Percentiles rank a stretch among this genome's conserved stretches.
Evolutionary conservation across 2,797 vertebrate species (phyloP).

Genomic region (Thamnophis elegans): DNA sequence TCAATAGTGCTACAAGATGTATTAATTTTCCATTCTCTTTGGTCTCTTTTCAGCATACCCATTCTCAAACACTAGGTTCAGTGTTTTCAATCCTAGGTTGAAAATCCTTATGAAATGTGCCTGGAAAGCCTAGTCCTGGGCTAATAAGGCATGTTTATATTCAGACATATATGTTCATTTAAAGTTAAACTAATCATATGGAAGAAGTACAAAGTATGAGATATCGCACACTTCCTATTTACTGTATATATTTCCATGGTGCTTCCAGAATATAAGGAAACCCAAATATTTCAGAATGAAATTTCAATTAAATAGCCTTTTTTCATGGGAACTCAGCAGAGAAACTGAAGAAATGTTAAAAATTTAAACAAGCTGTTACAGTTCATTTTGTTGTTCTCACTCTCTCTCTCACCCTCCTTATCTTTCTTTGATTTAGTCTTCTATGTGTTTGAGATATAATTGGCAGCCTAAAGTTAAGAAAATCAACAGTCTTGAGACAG

Average conservation of each 20-base stretch:
- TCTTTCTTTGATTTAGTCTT: neutral
- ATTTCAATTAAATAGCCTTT: constrained; percentile 24
- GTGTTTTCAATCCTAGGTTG: constrained; percentile 37
- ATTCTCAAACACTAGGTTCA: constrained; percentile 42
- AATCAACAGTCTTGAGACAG: constrained; percentile 12
- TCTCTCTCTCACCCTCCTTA: neutral
- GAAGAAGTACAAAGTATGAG: constrained; percentile 35
- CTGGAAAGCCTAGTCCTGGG: constrained; percentile 26
- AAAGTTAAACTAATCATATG: constrained; percentile 32
- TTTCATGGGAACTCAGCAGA: constrained; percentile 29
- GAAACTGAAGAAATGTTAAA: constrained; percentile 46
- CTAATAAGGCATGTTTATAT: constrained; percentile 47
- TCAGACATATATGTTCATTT: constrained; percentile 29
- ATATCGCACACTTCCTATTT: constrained; percentile 39
- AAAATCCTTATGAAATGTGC: constrained; percentile 45
- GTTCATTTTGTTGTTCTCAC: constrained; percentile 18
- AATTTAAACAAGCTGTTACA: neutral
- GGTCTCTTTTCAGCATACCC: constrained; percentile 49
- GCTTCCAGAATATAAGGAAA: constrained; percentile 45
- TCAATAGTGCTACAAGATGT: constrained; percentile 62
- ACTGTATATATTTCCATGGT: constrained; percentile 22
- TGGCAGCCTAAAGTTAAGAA: constrained; percentile 39
- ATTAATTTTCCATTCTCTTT: constrained; percentile 62
- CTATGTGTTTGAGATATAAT: constrained; percentile 8
- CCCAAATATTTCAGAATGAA: constrained; percentile 36